These are phyloP conservation scores for Meandrina meandrites DNA, from an alignment of 92 coral and sea anemone genomes.

Conservation along the genomic window DNA sequence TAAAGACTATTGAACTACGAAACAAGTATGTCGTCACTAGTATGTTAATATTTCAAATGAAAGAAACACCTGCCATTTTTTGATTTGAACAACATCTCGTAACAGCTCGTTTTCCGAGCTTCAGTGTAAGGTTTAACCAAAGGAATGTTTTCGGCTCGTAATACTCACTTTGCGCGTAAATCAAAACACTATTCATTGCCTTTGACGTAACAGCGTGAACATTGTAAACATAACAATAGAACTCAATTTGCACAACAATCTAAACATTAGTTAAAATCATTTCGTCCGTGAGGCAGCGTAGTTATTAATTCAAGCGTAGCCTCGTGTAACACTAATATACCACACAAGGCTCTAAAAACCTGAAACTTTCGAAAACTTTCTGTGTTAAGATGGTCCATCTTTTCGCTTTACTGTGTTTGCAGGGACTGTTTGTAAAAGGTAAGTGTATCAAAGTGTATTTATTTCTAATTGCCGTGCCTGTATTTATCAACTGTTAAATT, in stretches of 20 bases:
- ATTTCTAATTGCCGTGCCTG: neutral
- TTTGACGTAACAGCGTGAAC: neutral
- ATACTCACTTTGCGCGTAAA: neutral
- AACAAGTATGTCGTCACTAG: neutral
- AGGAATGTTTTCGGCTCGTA: neutral
- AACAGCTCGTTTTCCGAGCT: neutral
- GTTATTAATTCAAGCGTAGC: neutral
- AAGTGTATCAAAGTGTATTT: neutral
- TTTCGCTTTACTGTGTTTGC: neutral
- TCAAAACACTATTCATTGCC: neutral
- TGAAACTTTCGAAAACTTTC: neutral
- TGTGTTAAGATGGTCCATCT: neutral
- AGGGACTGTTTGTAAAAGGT: slow-evolving; percentile 5
- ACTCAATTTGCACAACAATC: slow-evolving; percentile 35
- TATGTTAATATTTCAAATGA: neutral
- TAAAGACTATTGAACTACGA: too few relatives aligned
- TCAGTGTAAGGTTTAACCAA: neutral
- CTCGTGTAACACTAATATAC: neutral
- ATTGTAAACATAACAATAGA: neutral
- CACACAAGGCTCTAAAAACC: neutral
- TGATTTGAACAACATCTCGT: neutral
- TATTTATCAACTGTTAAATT: neutral
- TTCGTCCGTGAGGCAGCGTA: neutral
- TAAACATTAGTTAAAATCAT: too few relatives aligned
- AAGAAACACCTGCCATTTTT: neutral